Evolutionary conservation across 2,797 vertebrate genomes (phyloP), one percentile per base, ranked within the genome.

Genomic region (Mormyrus proboscirostris): DNA sequence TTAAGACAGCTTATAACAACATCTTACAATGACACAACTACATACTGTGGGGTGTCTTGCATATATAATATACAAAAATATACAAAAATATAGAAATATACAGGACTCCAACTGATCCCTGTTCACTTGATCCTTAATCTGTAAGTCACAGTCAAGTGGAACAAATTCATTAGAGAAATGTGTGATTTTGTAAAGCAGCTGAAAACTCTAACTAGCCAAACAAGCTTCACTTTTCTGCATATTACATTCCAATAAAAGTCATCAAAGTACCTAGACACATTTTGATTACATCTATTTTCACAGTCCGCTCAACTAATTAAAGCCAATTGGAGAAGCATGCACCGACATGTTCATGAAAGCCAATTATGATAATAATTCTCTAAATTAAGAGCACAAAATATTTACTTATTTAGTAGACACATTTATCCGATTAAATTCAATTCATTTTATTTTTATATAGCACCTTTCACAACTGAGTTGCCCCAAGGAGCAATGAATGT

Each of bases 201-300:
- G 25, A 44, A 76, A 41, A 19, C 22, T 38, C 65, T 82, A 84
- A 84, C 19, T 44, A 84, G 4, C n/a, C 22, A 22, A 22, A 47
- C 82, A 19, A 50, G 6, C 82, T 16, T 47, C n/a, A 79, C 47
- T n/a, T 82, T 47, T 82, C 76, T 86, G 12, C 50, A 38, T 55
- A 25, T 49, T 53, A 29, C 22, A 86, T 38, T 53, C 53, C 33
- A 33, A 59, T 85, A 92, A 92, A 57, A 86, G 3, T 94, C 93
- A 93, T 92, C 92, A 92, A 89, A 90, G 91, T 93, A 94, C 93
- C 94, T 92, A 94, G 91, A 93, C 90, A 86, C 33, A 87, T 87
- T 88, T 92, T 92, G 89, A 91, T 89, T 50, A 91, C 92, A 90
- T 93, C 89, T 92, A 92, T 92, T 94, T 94, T 93, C 93, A 89